phyloP scores from a whole-genome alignment of 2,888 invertebrate genomes.

The Scelioninae gen. 1 region DNA sequence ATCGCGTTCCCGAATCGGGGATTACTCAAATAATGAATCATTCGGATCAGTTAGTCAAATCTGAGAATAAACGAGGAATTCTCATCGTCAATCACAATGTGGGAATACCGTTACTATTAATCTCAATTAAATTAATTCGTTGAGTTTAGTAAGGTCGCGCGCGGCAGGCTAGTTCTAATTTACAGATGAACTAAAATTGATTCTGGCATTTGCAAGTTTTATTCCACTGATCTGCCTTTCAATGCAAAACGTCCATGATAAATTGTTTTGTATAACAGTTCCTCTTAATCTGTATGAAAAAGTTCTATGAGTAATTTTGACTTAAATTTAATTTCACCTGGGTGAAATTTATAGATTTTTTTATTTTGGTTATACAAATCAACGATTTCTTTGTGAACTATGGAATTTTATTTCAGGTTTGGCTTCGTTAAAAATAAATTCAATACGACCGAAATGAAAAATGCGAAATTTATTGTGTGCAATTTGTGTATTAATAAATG shows the following conservation, averaged over 20 bases:
- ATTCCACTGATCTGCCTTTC: no score
- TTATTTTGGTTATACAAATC: no score
- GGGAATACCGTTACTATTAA: conserved; percentile 42
- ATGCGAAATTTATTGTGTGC: background rate
- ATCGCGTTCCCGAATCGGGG: background rate
- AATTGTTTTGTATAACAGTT: no score
- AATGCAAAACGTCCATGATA: no score
- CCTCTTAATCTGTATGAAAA: no score
- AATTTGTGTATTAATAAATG: conserved; percentile 26
- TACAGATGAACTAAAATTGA: conserved; percentile 19
- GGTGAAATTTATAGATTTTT: no score
- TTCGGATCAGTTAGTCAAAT: conserved; percentile 20
- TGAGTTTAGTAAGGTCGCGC: conserved; percentile 41
- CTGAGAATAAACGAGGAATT: conserved; percentile 2
- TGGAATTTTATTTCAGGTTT: background rate
- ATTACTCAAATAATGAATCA: conserved; percentile 7
- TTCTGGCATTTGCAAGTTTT: conserved; percentile 14
- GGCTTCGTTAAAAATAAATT: conserved; percentile 5
- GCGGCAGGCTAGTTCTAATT: background rate
- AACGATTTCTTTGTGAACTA: no score
- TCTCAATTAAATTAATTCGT: conserved; percentile 53
- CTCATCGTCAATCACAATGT: conserved; percentile 6
- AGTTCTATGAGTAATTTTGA: no score
- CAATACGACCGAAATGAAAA: conserved; percentile 9
- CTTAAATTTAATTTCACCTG: no score